Evolutionary conservation across 2,113 vertebrate species (phyloP).

Genomic region (Catharus minimus): DNA sequence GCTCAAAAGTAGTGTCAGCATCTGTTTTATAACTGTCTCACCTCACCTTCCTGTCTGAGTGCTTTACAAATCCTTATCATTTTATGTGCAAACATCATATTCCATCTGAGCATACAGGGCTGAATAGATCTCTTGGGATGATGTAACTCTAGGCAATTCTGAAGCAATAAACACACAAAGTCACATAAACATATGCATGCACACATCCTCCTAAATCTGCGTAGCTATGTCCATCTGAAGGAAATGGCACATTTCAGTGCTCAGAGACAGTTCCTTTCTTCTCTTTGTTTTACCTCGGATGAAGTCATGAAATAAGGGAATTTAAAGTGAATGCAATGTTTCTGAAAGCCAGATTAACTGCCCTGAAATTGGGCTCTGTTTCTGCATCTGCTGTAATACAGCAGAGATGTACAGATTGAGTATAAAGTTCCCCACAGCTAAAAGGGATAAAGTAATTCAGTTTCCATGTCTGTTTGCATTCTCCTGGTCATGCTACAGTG

Average conservation of each 20-base stretch:
- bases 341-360: slow-evolving; percentile 44
- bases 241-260: slow-evolving; percentile 6
- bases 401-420: background rate
- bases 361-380: slow-evolving; percentile 3
- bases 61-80: slow-evolving; percentile 17
- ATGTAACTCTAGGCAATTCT: slow-evolving; percentile 39
- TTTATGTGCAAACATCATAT: slow-evolving; percentile 55
- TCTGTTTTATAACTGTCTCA: slow-evolving; percentile 41
- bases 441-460: slow-evolving; percentile 44
- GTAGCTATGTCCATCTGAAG: background rate
- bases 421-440: background rate
- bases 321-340: slow-evolving; percentile 30
- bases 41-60: slow-evolving; percentile 24
- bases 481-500: background rate
- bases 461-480: slow-evolving; percentile 6
- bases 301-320: slow-evolving; percentile 41
- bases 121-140: slow-evolving; percentile 44
- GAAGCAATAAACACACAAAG: slow-evolving; percentile 45
- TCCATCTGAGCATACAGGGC: slow-evolving; percentile 2
- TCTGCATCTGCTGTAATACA: background rate
- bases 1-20: background rate
- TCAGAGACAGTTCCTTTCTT: slow-evolving; percentile 10
- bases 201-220: slow-evolving; percentile 44
- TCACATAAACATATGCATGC: slow-evolving; percentile 46
- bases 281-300: slow-evolving; percentile 29